A percentile compares a stretch with the other conserved stretches of the same genome.
These are phyloP conservation scores for Mus caroli DNA, from an alignment of 2,797 vertebrate genomes.

Conservation along the genomic window DNA sequence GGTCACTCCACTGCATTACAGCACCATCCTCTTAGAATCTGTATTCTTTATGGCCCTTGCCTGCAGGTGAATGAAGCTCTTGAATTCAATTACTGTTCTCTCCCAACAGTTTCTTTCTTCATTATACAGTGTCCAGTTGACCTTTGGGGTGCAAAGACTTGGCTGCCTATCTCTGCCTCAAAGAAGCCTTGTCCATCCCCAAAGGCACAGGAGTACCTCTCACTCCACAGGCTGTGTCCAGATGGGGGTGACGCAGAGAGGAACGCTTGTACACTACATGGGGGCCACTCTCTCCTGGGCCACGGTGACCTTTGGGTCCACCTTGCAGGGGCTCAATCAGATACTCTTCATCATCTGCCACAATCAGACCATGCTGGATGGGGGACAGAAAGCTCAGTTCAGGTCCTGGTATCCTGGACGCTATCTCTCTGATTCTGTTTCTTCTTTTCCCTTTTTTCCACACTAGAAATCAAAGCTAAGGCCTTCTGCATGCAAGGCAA, in stretches of 20 bases:
- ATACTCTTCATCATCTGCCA: conserved; percentile 97
- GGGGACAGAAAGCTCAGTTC: not conserved
- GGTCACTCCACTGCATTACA: no score
- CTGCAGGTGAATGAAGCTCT: not conserved
- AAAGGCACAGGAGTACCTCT: conserved; percentile 90
- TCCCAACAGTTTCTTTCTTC: not conserved
- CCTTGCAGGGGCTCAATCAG: conserved; percentile 97
- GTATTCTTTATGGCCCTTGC: no score
- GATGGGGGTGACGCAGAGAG: conserved; percentile 96
- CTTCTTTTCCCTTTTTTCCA: not conserved
- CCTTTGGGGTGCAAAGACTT: not conserved
- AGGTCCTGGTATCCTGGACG: not conserved
- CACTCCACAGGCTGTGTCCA: conserved; percentile 98
- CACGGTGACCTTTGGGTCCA: conserved; percentile 90
- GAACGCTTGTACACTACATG: conserved; percentile 99
- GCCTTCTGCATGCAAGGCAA: not conserved
- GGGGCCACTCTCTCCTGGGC: conserved; percentile 93
- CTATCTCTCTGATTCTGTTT: not conserved
- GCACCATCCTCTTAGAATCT: no score
- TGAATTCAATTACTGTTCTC: accelerated
- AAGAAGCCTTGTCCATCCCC: not conserved
- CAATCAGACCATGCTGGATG: conserved; percentile 96
- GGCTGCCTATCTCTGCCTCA: not conserved
- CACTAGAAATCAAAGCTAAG: not conserved
- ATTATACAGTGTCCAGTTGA: not conserved